Evolutionary conservation across 2,797 vertebrate species (phyloP).

Genomic region (Xenentodon cancila): DNA sequence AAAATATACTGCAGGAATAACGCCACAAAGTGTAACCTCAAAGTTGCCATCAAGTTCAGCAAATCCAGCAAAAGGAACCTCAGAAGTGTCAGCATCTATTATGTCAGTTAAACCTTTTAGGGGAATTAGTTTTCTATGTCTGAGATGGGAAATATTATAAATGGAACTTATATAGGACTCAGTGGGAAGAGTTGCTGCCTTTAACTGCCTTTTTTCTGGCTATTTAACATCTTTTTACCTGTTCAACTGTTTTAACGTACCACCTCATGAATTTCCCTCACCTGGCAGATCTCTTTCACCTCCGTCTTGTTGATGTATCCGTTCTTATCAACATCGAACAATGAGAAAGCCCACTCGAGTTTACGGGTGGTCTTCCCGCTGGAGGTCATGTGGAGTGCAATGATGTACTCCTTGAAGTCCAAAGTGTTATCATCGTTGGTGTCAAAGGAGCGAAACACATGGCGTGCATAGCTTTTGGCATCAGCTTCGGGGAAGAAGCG

Average conservation of each 20-base stretch:
- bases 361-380: constrained; percentile 82
- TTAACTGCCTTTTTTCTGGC: neutral
- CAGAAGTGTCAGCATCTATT: no score
- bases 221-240: neutral
- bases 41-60: neutral
- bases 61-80: neutral
- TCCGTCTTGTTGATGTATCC: constrained; percentile 87
- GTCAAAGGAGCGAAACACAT: constrained; percentile 88
- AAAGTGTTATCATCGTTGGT: constrained; percentile 85
- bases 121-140: no score
- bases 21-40: neutral
- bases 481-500: constrained; percentile 86
- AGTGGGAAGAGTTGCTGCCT: neutral
- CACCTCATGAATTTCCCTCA: constrained; percentile 49
- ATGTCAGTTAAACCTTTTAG: neutral
- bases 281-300: constrained; percentile 85
- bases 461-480: constrained; percentile 81
- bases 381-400: constrained; percentile 87
- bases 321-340: constrained; percentile 87
- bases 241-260: neutral
- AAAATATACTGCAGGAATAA: neutral
- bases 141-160: no score
- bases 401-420: constrained; percentile 89
- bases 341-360: constrained; percentile 87
- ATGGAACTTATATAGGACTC: no score